Evolutionary conservation across 1,140 invertebrate genomes (phyloP), one percentile per base, ranked within the genome.

Genomic region (Drosophila trapezifrons): DNA sequence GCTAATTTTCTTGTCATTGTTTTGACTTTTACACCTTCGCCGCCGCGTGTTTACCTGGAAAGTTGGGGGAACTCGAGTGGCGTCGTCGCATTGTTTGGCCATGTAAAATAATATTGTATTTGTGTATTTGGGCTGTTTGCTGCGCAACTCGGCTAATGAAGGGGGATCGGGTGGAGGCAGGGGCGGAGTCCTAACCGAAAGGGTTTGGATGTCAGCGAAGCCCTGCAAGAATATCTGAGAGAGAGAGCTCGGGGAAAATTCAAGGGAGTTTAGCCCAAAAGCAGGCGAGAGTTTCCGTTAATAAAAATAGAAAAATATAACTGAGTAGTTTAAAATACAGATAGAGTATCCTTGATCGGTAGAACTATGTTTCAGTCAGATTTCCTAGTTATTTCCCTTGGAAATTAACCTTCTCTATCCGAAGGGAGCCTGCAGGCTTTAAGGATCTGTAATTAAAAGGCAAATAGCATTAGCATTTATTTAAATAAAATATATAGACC

Each of bases 61-160:
- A 35, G 56, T 46, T 38, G 60, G 60, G 37, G 15, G 32, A 27
- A 38, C 56, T 78, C 58, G 58, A 78, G 67, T 66, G 62, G 56
- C 76, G 63, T 55, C 76, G 63, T 55, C 62, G 63, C 63, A 64
- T 79, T 84, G 77, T 84, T 84, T 85, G 80, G 62, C 62, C 73
- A 58, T 85, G 81, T 85, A 84, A 80, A 84, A 84, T 85, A 84
- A 85, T 85, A 80, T 84, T 84, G 62, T 67, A 60, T 81, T 77
- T 81, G 72, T n/a, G n/a, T n/a, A n/a, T n/a, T n/a, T n/a, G n/a
- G 55, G 42, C 49, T 76, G 78, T 76, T 77, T 75, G 71, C 47
- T 57, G 73, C 52, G 60, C 66, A 57, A 37, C 56, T 62, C 46
- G 80, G 66, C 76, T 83, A 80, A 83, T 76, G 80, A 80, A 83